These are phyloP conservation scores for Leistus spinibarbis DNA, from an alignment of 2,888 invertebrate genomes.

Conservation along the genomic window DNA sequence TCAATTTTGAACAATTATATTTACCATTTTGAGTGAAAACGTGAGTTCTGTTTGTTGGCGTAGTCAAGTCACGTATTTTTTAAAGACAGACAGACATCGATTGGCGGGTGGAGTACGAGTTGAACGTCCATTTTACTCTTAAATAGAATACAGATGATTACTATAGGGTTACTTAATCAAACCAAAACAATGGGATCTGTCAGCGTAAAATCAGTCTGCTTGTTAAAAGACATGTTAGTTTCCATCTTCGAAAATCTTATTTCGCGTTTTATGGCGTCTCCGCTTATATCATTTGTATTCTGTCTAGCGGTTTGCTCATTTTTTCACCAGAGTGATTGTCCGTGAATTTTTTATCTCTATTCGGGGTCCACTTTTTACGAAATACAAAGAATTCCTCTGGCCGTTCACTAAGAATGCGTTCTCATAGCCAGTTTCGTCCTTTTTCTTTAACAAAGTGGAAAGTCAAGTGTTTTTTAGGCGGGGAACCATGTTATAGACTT, in stretches of 20 bases:
- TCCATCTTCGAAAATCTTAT: slow-evolving; percentile 38
- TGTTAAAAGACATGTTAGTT: slow-evolving; percentile 46
- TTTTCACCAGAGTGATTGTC: slow-evolving; percentile 41
- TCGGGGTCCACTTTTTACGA: slow-evolving; percentile 25
- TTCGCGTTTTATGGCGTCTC: slow-evolving; percentile 5
- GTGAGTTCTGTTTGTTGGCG: not conserved
- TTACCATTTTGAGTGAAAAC: slow-evolving; percentile 18
- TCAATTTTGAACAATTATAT: slow-evolving; percentile 19
- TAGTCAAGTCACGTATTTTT: slow-evolving; percentile 13
- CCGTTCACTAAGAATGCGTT: slow-evolving; percentile 29
- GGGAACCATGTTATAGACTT: not conserved
- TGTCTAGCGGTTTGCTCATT: slow-evolving; percentile 43
- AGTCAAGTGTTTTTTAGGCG: slow-evolving; percentile 14
- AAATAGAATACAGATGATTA: slow-evolving; percentile 45
- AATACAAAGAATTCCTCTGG: slow-evolving; percentile 19
- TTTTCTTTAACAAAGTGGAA: slow-evolving; percentile 26
- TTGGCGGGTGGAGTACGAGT: not conserved
- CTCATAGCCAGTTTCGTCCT: slow-evolving; percentile 13
- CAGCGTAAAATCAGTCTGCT: slow-evolving; percentile 48
- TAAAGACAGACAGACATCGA: not conserved
- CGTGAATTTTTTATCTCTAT: slow-evolving; percentile 41
- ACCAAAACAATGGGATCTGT: slow-evolving; percentile 47
- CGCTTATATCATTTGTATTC: slow-evolving; percentile 48
- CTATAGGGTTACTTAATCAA: slow-evolving; percentile 45
- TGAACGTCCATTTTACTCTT: slow-evolving; percentile 15